phyloP scores from a whole-genome alignment of 2,797 vertebrate genomes.

The Cirrhinus mrigala region DNA sequence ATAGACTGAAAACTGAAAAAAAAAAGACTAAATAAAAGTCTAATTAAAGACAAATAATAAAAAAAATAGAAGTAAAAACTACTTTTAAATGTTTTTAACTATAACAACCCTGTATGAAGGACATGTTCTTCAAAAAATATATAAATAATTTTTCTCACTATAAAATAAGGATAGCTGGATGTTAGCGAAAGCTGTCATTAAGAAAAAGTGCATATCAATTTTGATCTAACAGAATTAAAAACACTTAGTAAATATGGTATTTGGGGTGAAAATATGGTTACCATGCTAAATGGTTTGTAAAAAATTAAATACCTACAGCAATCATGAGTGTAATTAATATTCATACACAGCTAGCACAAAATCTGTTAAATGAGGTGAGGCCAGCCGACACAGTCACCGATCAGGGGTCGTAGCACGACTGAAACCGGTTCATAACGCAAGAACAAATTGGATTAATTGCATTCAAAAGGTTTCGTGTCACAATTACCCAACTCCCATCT shows the following conservation, averaged over 20 bases:
- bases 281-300: not conserved
- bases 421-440: not conserved
- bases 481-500: slow-evolving; percentile 9
- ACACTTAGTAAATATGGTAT: not conserved
- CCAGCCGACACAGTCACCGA: slow-evolving; percentile 18
- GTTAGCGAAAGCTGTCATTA: not conserved
- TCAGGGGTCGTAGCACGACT: not conserved
- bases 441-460: slow-evolving; percentile 2
- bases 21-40: not conserved
- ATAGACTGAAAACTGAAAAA: not conserved
- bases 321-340: not conserved
- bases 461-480: slow-evolving; percentile 3
- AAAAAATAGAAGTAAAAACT: not conserved
- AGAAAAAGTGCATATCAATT: not conserved
- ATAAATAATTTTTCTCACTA: not conserved
- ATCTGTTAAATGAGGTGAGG: slow-evolving; percentile 10
- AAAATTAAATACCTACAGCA: not conserved
- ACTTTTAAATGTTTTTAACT: not conserved
- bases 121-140: not conserved
- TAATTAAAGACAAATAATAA: not conserved
- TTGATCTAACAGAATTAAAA: not conserved
- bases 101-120: not conserved
- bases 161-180: not conserved
- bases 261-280: not conserved
- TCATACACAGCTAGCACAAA: slow-evolving; percentile 15